phyloP scores from a whole-genome alignment of 2,113 vertebrate species.

The Malurus cyaneus region DNA sequence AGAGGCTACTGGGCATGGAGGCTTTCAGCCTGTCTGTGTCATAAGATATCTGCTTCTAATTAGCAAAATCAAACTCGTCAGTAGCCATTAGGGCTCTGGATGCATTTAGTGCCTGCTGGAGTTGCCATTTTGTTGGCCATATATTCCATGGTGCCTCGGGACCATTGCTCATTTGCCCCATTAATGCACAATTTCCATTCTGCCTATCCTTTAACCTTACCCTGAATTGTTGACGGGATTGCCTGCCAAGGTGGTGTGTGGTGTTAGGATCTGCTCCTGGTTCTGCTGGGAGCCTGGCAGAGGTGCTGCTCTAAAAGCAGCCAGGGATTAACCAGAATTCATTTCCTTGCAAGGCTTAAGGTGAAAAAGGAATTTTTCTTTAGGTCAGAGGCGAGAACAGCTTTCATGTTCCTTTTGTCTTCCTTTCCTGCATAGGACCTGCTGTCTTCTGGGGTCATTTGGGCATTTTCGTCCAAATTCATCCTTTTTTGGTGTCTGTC shows the following conservation, averaged over 20 bases:
- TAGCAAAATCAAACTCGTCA: not conserved
- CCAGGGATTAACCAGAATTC: not conserved
- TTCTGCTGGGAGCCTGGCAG: not conserved
- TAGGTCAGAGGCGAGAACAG: not conserved
- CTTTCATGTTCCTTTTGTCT: not conserved
- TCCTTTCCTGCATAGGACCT: not conserved
- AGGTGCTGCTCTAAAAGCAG: not conserved
- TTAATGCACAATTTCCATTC: not conserved
- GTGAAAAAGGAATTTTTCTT: not conserved
- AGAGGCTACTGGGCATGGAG: not conserved
- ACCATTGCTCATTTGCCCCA: not conserved
- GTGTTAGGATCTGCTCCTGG: not conserved
- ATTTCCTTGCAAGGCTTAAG: not conserved
- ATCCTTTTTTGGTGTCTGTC: not conserved
- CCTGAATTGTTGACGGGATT: accelerated
- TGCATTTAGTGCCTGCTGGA: not conserved
- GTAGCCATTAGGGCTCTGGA: not conserved
- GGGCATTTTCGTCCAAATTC: not conserved
- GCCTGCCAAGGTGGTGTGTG: not conserved
- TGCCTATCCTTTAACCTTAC: not conserved
- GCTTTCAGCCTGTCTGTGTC: not conserved
- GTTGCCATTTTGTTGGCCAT: not conserved
- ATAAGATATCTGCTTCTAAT: not conserved
- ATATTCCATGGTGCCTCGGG: not conserved
- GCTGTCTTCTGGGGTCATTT: not conserved